A percentile compares a stretch with the other conserved stretches of the same genome.
phyloP scores from a whole-genome alignment of 2,113 vertebrate genomes.

The Datnioides undecimradiatus region DNA sequence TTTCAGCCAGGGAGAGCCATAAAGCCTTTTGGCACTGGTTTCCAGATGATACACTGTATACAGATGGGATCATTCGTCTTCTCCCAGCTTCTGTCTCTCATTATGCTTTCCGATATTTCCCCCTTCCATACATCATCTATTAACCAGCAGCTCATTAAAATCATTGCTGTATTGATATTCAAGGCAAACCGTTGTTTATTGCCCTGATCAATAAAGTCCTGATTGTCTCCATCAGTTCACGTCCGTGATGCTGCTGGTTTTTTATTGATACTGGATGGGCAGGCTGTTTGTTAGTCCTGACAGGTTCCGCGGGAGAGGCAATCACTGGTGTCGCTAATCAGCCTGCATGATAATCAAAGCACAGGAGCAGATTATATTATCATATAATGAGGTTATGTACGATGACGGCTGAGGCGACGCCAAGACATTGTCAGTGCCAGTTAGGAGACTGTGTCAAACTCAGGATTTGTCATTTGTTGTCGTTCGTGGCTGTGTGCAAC shows the following conservation, averaged over 20 bases:
- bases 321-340: conserved; percentile 57
- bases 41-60: conserved; percentile 58
- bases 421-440: conserved; percentile 13
- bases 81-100: conserved; percentile 45
- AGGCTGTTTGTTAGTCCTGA: conserved; percentile 57
- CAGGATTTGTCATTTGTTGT: conserved; percentile 1
- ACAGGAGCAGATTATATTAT: conserved; percentile 65
- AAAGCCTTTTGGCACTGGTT: conserved; percentile 54
- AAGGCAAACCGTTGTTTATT: conserved; percentile 48
- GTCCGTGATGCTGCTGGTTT: conserved; percentile 18
- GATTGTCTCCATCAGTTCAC: conserved; percentile 62
- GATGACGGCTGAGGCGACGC: conserved; percentile 38
- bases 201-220: conserved; percentile 61
- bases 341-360: conserved; percentile 57
- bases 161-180: conserved; percentile 49
- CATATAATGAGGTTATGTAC: conserved; percentile 65
- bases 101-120: conserved; percentile 44
- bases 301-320: conserved; percentile 50
- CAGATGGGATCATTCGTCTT: conserved; percentile 78
- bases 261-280: conserved; percentile 49
- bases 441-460: conserved; percentile 30
- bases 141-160: conserved; percentile 70
- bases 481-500: background rate
- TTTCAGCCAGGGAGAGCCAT: conserved; percentile 57
- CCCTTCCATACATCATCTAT: conserved; percentile 59